Percentiles rank a stretch among this genome's conserved stretches.
These are phyloP conservation scores for Neodiprion fabricii DNA, from an alignment of 1,140 invertebrate species.

Conservation along the genomic window DNA sequence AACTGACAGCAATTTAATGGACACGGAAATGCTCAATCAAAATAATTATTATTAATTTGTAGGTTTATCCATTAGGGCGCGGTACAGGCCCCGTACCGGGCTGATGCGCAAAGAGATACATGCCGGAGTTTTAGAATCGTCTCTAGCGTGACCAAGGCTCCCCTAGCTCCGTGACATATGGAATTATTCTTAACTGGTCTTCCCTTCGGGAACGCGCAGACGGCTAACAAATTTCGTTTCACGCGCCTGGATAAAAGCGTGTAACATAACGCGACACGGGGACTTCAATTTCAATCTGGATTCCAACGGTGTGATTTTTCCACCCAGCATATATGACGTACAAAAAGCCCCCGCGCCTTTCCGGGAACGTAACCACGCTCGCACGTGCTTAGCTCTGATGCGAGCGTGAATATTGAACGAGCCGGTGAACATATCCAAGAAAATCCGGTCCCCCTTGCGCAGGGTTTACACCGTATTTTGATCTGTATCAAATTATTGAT, in stretches of 20 bases:
- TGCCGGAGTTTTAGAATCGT: background rate
- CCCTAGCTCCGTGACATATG: background rate
- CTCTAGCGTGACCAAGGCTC: constrained; percentile 4
- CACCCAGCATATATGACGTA: background rate
- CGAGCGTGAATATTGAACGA: background rate
- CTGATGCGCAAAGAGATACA: background rate
- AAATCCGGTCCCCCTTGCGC: too few relatives aligned
- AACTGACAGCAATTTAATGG: constrained; percentile 34
- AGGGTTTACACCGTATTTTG: too few relatives aligned
- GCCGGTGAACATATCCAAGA: background rate
- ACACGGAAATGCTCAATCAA: constrained; percentile 48
- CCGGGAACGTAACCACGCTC: background rate
- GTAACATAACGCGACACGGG: background rate
- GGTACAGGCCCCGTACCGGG: background rate
- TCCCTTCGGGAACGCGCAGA: background rate
- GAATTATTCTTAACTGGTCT: constrained; percentile 7
- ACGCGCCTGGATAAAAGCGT: background rate
- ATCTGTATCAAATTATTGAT: too few relatives aligned
- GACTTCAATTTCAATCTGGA: background rate
- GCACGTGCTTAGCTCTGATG: background rate
- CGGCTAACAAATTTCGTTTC: background rate
- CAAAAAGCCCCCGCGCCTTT: background rate
- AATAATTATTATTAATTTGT: constrained; percentile 53
- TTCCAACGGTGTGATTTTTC: background rate
- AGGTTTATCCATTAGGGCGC: constrained; percentile 8